Conservation (phyloP, 2,888 invertebrate genomes). For the Ophioninae sp. region DNA sequence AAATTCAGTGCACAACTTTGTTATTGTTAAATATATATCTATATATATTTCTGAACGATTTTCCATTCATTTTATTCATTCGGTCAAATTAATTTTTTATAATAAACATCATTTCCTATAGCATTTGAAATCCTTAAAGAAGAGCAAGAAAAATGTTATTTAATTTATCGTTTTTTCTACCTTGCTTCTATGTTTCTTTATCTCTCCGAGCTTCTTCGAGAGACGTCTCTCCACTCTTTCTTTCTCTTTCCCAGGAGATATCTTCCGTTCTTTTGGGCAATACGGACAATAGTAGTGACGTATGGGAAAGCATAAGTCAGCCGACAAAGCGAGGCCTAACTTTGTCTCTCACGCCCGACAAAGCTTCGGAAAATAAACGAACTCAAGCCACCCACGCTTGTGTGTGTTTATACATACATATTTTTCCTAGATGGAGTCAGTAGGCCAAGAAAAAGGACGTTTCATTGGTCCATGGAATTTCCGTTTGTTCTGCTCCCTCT, state of each 20-base stretch:
- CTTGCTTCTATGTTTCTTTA: conserved; percentile 2
- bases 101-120: no score
- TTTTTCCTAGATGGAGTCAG: conserved; percentile 58
- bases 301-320: conserved; percentile 75
- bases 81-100: no score
- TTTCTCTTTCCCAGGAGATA: background rate
- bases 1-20: no score
- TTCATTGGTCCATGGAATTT: conserved; percentile 14
- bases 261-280: conserved; percentile 12
- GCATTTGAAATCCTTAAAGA: conserved; percentile 11
- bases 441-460: conserved; percentile 51
- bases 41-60: no score
- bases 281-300: conserved; percentile 70
- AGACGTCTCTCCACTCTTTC: conserved; percentile 6
- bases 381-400: background rate
- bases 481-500: conserved; percentile 26
- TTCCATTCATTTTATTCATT: no score
- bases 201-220: background rate
- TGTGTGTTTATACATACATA: conserved; percentile 19
- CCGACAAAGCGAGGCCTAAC: conserved; percentile 69
- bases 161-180: conserved; percentile 21
- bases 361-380: conserved; percentile 63
- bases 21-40: no score
- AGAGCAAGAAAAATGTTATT: conserved; percentile 37
- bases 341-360: conserved; percentile 71